Evolutionary conservation across 1,140 invertebrate species (phyloP), one percentile per base, ranked within the genome.

Genomic region (Heliconius nattereri): DNA sequence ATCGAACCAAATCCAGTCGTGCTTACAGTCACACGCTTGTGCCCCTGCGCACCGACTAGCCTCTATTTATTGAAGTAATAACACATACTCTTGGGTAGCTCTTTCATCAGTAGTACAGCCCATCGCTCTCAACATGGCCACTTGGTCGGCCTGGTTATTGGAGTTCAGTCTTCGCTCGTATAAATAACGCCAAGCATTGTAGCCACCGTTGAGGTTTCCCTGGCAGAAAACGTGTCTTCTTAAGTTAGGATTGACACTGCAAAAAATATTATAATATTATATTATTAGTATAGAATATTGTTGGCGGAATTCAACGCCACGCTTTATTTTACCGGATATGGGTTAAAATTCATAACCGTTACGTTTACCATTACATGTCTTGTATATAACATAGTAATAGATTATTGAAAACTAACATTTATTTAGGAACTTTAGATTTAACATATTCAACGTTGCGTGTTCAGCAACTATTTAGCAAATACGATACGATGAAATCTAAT

Each of bases 161-260:
- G 95, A 94, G 0, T 86, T 84, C 20, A 86, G 78, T 78, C 95
- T 94, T 13, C 94, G 87, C 1, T 95, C 81, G 79, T 94, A 94
- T 16, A 96, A 81, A 75, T 94, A 95, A 0, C 92, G 81, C 96
- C 96, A 96, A 73, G 95, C 95, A 1, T 88, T 84, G 8, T 90
- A 89, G 7, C 85, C 91, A 11, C 95, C 95, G 37, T 94, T 80
- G 29, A 89, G 93, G 1, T 96, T 78, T 6, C 95, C 95, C 20
- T 94, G 93, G 78, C 96, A 96, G 85, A 96, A 96, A 23, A 96
- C 90, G 57, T 93, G 91, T 9, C 91, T 86, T 80, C 91, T 87
- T 35, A 93, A 19, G 75, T 94, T 92, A 3, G 92, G 91, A 79
- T 93, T 90, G 2, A 94, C 89, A 19, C 91, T 94, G 82, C 49